phyloP scores from a whole-genome alignment of 2,888 invertebrate genomes.

The Phyllotreta cruciferae region DNA sequence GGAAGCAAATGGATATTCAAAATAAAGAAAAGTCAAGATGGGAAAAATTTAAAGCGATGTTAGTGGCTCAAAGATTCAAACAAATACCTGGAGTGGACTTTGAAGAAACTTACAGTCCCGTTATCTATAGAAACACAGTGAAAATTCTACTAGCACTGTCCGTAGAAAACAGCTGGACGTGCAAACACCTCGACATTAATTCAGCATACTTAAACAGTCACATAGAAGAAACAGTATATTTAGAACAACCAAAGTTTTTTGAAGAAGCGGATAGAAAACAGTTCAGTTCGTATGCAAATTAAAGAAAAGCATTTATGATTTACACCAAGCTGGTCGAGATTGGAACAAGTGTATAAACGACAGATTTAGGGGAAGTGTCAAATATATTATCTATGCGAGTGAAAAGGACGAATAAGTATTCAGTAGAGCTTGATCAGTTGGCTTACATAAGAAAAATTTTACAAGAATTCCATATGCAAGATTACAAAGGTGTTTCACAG shows the following conservation, averaged over 20 bases:
- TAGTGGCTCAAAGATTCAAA: background rate
- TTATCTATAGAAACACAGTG: conserved; percentile 1
- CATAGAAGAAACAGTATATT: conserved; percentile 2
- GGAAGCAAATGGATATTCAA: conserved; percentile 19
- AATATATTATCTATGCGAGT: conserved; percentile 1
- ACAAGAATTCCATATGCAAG: too few species aligned
- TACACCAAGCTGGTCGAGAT: conserved; percentile 1
- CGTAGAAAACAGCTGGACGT: background rate
- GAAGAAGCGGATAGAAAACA: conserved; percentile 3
- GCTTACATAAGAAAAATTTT: too few species aligned
- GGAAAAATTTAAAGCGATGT: conserved; percentile 5
- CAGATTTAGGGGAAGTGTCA: background rate
- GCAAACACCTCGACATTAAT: conserved; percentile 1
- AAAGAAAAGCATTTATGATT: background rate
- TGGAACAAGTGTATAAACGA: conserved; percentile 1
- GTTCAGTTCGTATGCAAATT: background rate
- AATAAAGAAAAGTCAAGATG: conserved; percentile 8
- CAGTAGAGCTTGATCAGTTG: background rate
- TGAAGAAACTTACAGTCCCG: background rate
- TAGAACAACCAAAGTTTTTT: background rate
- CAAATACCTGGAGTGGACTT: conserved; percentile 2
- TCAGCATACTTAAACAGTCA: background rate
- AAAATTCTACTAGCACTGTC: background rate
- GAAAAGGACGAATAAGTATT: background rate
- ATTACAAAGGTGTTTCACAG: background rate